Evolutionary conservation across 2,888 invertebrate species (phyloP).

Genomic region (Serrognathus titanus): DNA sequence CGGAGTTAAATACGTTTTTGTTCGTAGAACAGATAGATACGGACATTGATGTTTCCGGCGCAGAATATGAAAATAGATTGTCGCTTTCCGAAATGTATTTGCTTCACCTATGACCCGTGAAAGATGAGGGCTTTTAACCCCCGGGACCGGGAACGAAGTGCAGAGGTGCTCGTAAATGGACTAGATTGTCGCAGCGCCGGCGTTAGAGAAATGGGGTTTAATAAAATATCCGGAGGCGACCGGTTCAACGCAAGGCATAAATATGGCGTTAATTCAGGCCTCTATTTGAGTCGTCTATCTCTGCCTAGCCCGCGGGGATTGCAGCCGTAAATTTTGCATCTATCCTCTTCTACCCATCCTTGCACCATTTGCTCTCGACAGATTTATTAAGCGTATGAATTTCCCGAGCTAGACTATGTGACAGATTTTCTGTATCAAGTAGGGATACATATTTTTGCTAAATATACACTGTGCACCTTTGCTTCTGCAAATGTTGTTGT

Average conservation of each 20-base stretch:
- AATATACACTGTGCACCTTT: neutral
- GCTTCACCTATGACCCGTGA: too few species aligned
- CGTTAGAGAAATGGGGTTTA: constrained; percentile 1
- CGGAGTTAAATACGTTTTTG: too few species aligned
- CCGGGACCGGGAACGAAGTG: neutral
- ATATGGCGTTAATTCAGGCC: constrained; percentile 1
- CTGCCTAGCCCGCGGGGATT: neutral
- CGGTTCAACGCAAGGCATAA: constrained; percentile 1
- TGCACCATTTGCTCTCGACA: constrained; percentile 1
- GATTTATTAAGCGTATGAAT: constrained; percentile 2
- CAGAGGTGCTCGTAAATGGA: neutral
- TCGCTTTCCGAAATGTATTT: too few species aligned
- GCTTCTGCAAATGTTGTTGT: too few species aligned
- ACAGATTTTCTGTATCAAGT: constrained; percentile 1
- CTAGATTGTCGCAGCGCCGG: neutral
- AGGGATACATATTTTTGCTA: neutral
- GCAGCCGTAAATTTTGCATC: neutral
- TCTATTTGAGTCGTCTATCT: neutral
- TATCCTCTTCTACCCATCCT: neutral
- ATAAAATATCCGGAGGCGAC: constrained; percentile 2
- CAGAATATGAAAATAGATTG: too few species aligned
- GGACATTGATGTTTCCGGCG: too few species aligned
- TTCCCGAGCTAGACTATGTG: neutral
- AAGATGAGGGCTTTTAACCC: too few species aligned
- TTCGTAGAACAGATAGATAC: too few species aligned